Evolutionary conservation across 1,140 invertebrate species (phyloP), one percentile per base, ranked within the genome.

Genomic region (Pomacea maculata): DNA sequence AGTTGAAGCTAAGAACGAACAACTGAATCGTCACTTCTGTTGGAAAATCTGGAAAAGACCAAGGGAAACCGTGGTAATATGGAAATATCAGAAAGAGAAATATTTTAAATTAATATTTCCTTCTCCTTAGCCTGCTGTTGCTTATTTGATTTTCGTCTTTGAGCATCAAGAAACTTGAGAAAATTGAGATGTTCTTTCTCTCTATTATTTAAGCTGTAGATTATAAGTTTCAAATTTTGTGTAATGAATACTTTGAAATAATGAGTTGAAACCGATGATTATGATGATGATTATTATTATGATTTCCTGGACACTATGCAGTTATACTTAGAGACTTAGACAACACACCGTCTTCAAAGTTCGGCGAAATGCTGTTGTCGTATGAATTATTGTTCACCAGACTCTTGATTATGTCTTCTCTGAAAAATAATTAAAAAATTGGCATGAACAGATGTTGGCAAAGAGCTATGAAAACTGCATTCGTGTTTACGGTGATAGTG

Each of bases 1-100:
- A 79, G 57, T 86, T 82, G n/a, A 86, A 80, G 61, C 82, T 86
- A 25, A 80, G 73, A 21, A 86, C 79, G 52, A 78, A 84, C 1
- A 86, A 52, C 71, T 86, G 83, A 17, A 86, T 83, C 14, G 74
- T 79, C 21, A 86, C 85, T 29, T 81, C 78, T 21, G 83, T 84
- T 12, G 85, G 81, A 73, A 71, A 80, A 45, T 82, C 81, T 82
- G 78, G 1, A 64, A 71, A 63, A n/a, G 55, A 14, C 67, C 19
- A 70, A 68, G 1, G 45, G 34, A 70, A 52, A 34, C 5, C 9
- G 17, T 55, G 19, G 21, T 75, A 29, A 57, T 54, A 75, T 54
- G 10, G 52, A 57, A 19, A 54, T 21, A 8, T n/a, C 74, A 3
- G 7, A 75, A 19, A 5, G 5, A 34, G 10, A 52, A 15, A 73